Base-by-base conservation (phyloP, 2,113 vertebrate species). In the Anoura caudifer region DNA sequence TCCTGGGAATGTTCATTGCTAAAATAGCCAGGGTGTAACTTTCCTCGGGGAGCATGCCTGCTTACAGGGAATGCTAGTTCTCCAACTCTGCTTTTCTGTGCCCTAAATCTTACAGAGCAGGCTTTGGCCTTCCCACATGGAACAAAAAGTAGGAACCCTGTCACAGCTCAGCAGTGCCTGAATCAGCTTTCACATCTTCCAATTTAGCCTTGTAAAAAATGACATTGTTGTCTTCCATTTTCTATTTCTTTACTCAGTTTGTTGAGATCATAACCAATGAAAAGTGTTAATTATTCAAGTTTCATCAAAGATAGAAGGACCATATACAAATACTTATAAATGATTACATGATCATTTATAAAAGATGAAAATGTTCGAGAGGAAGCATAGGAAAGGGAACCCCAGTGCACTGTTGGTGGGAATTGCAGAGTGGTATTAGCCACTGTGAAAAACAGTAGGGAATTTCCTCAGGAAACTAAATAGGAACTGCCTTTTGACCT, bases 61-160 rank as follows among this genome's bases (percentile, higher is more conserved):
- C 28, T 20, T 52, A 61, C 4, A 0, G 12, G 10, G 5, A 72
- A 13, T 9, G 24, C 7, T 59, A 12, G 4, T 45, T 61, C 50
- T 73, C 17, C 41, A 28, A 22, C 36, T n/a, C 33, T 70, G 17
- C 36, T 84, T 28, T 4, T 28, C 28, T 63, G n/a, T 33, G 2
- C 9, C 33, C 14, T 38, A 52, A 20, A 56, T 28, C 31, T 72
- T 43, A 43, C 7, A 31, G 5, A 10, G 5, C 16, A 69, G 24
- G 33, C 4, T 10, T 77, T 41, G 7, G 11, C n/a, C 11, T 41
- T 3, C 28, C 33, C 2, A 2, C 7, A 13, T 16, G 16, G 2
- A 52, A 43, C 12, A 47, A 5, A 22, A 24, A 20, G 3, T 33
- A 24, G 9, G 22, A 16, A 90, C 22, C 9, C 1, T 17, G 22